A percentile compares a stretch with the other conserved stretches of the same genome.
phyloP scores from a whole-genome alignment of 2,888 invertebrate species.

The Cheilosia impressa region DNA sequence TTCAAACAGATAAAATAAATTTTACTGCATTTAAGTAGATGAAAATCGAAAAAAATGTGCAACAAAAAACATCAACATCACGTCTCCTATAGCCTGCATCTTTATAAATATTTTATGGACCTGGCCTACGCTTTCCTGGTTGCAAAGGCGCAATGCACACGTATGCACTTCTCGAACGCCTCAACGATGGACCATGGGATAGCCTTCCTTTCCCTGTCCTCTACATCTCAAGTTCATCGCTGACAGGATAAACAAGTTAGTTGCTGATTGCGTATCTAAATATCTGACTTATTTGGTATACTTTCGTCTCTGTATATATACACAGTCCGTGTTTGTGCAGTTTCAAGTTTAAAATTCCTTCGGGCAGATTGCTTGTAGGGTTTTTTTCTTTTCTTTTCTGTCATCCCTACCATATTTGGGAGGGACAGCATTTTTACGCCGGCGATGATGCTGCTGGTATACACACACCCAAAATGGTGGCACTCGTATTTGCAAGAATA shows the following conservation, averaged over 20 bases:
- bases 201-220: not conserved
- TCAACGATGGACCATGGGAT: slow-evolving; percentile 6
- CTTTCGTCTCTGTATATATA: slow-evolving; percentile 9
- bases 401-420: slow-evolving; percentile 61
- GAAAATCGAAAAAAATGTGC: too few relatives aligned
- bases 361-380: slow-evolving; percentile 50
- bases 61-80: too few relatives aligned
- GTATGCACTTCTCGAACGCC: not conserved
- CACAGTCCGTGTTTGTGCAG: slow-evolving; percentile 33
- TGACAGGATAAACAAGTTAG: slow-evolving; percentile 51
- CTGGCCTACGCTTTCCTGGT: slow-evolving; percentile 12
- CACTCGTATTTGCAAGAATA: not conserved
- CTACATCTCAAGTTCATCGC: slow-evolving; percentile 2
- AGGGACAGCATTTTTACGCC: slow-evolving; percentile 38
- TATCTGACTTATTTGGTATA: slow-evolving; percentile 47
- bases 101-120: not conserved
- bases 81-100: not conserved
- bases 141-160: slow-evolving; percentile 3
- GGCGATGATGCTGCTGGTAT: slow-evolving; percentile 15
- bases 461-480: slow-evolving; percentile 23
- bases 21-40: too few relatives aligned
- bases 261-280: slow-evolving; percentile 42
- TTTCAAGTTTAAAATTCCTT: slow-evolving; percentile 45
- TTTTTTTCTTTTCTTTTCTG: slow-evolving; percentile 14
- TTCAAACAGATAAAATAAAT: too few relatives aligned